These are phyloP conservation scores for Natrix natrix DNA, from an alignment of 2,797 vertebrate genomes.

Conservation along the genomic window DNA sequence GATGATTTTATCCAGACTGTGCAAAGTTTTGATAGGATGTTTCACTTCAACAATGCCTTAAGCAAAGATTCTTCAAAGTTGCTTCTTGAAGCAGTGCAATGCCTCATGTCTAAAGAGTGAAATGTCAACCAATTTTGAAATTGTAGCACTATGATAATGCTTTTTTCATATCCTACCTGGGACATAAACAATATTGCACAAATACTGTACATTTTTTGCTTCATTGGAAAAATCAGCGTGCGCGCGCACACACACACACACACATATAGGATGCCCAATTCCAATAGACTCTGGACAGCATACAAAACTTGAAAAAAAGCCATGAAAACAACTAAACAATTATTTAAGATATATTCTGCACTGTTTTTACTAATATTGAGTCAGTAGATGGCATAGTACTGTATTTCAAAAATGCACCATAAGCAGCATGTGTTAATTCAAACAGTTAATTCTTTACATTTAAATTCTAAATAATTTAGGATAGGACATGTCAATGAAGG, in stretches of 20 bases:
- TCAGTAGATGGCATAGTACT: background rate
- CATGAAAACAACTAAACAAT: background rate
- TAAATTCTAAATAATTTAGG: conserved; percentile 36
- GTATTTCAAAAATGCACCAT: conserved; percentile 21
- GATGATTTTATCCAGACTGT: background rate
- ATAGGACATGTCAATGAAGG: conserved; percentile 24
- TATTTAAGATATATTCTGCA: background rate
- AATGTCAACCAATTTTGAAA: background rate
- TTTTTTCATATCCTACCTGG: background rate
- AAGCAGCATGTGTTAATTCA: conserved; percentile 1
- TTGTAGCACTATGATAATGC: background rate
- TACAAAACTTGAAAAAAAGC: background rate
- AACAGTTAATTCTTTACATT: conserved; percentile 4
- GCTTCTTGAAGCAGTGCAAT: background rate
- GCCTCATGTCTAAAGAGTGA: background rate
- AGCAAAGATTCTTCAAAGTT: background rate
- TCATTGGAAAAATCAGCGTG: background rate
- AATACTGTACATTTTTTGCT: background rate
- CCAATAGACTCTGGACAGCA: background rate
- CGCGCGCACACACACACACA: no score
- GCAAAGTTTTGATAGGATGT: background rate
- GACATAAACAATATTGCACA: background rate
- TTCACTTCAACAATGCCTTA: background rate
- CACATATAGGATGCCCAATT: background rate
- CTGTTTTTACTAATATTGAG: background rate